Evolutionary conservation across 2,113 vertebrate species (phyloP).

Genomic region (Aramus guarauna): DNA sequence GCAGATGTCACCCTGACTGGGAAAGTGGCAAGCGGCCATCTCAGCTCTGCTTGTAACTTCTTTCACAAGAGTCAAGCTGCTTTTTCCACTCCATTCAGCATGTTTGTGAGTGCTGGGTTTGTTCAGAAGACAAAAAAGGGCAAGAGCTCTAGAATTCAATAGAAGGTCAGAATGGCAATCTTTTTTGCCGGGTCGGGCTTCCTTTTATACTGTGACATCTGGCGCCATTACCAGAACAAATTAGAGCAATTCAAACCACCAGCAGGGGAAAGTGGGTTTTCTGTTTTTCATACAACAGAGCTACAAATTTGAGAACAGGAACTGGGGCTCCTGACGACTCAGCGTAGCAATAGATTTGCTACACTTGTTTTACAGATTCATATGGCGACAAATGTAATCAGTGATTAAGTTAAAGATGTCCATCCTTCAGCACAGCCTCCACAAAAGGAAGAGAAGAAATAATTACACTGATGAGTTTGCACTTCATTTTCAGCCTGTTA

Average conservation of each 20-base stretch:
- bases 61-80: conserved; percentile 43
- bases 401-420: conserved; percentile 25
- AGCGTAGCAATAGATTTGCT: conserved; percentile 33
- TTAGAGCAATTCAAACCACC: conserved; percentile 65
- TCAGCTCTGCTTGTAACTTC: conserved; percentile 36
- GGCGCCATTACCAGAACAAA: conserved; percentile 72
- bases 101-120: conserved; percentile 67
- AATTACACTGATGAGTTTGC: conserved; percentile 39
- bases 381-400: background rate
- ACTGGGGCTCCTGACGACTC: background rate
- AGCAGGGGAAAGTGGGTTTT: conserved; percentile 36
- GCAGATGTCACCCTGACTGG: conserved; percentile 54
- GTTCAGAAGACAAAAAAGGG: conserved; percentile 54
- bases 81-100: conserved; percentile 26
- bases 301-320: background rate
- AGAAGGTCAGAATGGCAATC: conserved; percentile 71
- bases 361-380: conserved; percentile 22
- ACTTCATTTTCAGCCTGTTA: conserved; percentile 55
- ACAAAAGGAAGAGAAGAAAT: conserved; percentile 21
- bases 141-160: conserved; percentile 66
- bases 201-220: conserved; percentile 72
- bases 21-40: conserved; percentile 20
- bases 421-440: background rate
- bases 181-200: conserved; percentile 6
- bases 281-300: conserved; percentile 3